Conservation (phyloP, 2,113 vertebrate genomes). For the Apteryx mantelli region DNA sequence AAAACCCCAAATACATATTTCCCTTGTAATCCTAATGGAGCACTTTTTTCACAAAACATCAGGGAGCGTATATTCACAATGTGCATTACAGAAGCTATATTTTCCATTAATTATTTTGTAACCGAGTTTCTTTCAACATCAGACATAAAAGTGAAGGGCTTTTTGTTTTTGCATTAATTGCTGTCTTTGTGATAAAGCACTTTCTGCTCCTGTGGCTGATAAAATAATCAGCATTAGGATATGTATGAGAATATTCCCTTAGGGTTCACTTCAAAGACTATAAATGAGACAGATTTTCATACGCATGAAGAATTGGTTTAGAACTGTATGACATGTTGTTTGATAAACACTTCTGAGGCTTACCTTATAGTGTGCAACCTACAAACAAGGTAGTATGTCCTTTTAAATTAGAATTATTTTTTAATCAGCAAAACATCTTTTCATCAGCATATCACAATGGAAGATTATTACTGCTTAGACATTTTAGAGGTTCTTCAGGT, state of each 20-base stretch:
- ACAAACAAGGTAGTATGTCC: neutral
- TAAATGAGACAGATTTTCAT: conserved; percentile 48
- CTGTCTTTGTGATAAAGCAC: conserved; percentile 54
- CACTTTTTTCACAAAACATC: conserved; percentile 20
- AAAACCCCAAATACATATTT: neutral
- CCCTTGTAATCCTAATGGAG: conserved; percentile 21
- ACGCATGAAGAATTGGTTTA: conserved; percentile 15
- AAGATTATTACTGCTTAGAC: neutral
- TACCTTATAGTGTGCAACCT: neutral
- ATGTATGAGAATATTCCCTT: conserved; percentile 19
- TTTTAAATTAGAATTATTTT: neutral
- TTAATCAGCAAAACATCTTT: neutral
- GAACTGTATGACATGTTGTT: conserved; percentile 24
- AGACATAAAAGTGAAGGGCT: conserved; percentile 52
- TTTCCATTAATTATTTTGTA: conserved; percentile 62
- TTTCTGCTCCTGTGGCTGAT: conserved; percentile 36
- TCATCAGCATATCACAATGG: neutral
- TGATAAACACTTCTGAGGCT: conserved; percentile 52
- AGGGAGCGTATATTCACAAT: neutral
- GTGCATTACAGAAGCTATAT: conserved; percentile 7
- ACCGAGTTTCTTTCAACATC: conserved; percentile 38
- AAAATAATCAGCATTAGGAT: conserved; percentile 51
- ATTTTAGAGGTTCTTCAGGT: neutral
- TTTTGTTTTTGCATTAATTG: conserved; percentile 65
- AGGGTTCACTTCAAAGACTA: conserved; percentile 54